Evolutionary conservation across 2,888 invertebrate genomes (phyloP).

Genomic region (Amblyjoppa fuscipennis): DNA sequence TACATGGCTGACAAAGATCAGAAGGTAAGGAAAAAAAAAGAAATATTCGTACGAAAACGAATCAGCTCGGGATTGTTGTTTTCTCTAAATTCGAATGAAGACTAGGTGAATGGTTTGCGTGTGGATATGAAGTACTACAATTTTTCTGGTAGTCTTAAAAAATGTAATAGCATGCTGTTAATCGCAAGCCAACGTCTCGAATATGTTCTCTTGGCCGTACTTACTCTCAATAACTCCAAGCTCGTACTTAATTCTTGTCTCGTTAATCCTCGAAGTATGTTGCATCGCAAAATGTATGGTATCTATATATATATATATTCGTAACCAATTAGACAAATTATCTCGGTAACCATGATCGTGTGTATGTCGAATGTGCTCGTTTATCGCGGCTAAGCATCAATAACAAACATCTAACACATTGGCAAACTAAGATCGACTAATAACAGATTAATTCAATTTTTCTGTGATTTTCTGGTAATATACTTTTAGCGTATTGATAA

Average conservation of each 20-base stretch:
- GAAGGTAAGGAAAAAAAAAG: slow-evolving; percentile 74
- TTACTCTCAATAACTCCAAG: slow-evolving; percentile 37
- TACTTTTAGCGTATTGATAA: neutral
- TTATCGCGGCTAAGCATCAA: slow-evolving; percentile 23
- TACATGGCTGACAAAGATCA: slow-evolving; percentile 78
- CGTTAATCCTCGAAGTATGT: slow-evolving; percentile 61
- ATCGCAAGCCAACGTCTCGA: neutral
- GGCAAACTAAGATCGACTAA: slow-evolving; percentile 68
- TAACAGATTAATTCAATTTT: slow-evolving; percentile 40
- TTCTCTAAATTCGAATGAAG: slow-evolving; percentile 8
- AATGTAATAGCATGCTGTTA: slow-evolving; percentile 47
- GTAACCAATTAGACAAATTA: slow-evolving; percentile 43
- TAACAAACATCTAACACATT: slow-evolving; percentile 67
- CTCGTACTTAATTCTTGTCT: slow-evolving; percentile 57
- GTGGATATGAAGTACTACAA: neutral
- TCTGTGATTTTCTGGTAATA: slow-evolving; percentile 34
- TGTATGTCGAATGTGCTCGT: slow-evolving; percentile 47
- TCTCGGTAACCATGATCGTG: slow-evolving; percentile 12
- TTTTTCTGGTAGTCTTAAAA: neutral
- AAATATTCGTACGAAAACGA: slow-evolving; percentile 23
- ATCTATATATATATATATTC: slow-evolving; percentile 64
- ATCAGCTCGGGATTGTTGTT: slow-evolving; percentile 26
- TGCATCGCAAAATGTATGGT: slow-evolving; percentile 80
- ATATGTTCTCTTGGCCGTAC: neutral
- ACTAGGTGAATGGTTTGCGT: slow-evolving; percentile 50